These are phyloP conservation scores for Echeneis naucrates DNA, from an alignment of 2,797 vertebrate species.

Conservation along the genomic window DNA sequence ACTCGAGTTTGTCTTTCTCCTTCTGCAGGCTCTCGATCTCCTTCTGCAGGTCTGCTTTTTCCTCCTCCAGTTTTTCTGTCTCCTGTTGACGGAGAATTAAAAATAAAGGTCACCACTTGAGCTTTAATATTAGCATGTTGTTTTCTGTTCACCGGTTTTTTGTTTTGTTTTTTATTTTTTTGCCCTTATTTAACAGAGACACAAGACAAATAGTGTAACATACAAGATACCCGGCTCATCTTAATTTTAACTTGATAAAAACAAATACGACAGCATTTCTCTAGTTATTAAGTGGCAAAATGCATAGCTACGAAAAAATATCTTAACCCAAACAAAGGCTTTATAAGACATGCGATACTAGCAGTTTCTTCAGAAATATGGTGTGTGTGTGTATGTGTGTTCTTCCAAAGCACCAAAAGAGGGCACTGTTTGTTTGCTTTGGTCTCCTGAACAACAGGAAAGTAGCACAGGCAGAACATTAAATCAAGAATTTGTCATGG, in stretches of 20 bases:
- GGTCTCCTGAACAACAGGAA: slow-evolving; percentile 9
- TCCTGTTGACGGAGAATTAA: slow-evolving; percentile 82
- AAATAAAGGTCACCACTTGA: background rate
- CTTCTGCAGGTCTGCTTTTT: slow-evolving; percentile 96
- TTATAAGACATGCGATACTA: background rate
- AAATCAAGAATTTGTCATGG: slow-evolving; percentile 24
- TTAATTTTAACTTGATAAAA: background rate
- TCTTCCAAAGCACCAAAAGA: slow-evolving; percentile 54
- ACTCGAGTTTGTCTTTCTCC: slow-evolving; percentile 99
- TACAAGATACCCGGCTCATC: background rate
- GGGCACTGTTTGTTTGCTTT: slow-evolving; percentile 66
- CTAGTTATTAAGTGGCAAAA: background rate
- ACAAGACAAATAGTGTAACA: background rate
- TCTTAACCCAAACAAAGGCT: background rate
- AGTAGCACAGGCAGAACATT: slow-evolving; percentile 15
- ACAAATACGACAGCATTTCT: background rate
- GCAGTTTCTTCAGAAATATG: background rate
- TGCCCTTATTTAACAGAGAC: background rate
- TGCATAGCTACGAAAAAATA: background rate
- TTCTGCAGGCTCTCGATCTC: slow-evolving; percentile 97
- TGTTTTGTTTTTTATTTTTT: no score
- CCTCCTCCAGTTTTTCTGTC: slow-evolving; percentile 97
- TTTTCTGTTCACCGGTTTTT: background rate
- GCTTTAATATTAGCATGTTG: background rate
- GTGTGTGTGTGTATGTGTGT: background rate